These are phyloP conservation scores for Orussus abietinus DNA, from an alignment of 1,140 invertebrate species.

Conservation along the genomic window DNA sequence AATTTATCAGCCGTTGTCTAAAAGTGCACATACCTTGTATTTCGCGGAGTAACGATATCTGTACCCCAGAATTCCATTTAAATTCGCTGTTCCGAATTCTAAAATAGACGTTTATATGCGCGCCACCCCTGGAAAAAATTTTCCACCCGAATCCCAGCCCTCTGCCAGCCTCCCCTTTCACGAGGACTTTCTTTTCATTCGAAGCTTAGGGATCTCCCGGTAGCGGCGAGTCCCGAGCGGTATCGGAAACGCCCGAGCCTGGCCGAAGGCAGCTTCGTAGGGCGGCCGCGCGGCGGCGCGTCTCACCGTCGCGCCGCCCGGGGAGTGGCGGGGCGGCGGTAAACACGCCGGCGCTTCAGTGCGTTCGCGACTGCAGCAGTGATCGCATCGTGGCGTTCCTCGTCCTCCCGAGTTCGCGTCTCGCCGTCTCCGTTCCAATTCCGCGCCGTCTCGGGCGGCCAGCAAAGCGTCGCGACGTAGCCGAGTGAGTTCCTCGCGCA, in stretches of 20 bases:
- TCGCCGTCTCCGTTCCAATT: neutral
- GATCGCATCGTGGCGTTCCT: constrained; percentile 11
- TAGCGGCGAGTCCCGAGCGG: neutral
- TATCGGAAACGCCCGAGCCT: neutral
- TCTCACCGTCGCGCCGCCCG: neutral
- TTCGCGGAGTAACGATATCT: too few species aligned
- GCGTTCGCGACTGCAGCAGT: constrained; percentile 29
- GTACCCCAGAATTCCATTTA: too few species aligned
- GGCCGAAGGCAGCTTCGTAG: neutral
- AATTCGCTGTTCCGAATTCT: too few species aligned
- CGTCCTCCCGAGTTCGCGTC: neutral
- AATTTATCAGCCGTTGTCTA: too few species aligned
- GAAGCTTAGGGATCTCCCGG: neutral
- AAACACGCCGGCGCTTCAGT: constrained; percentile 51
- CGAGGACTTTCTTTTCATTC: too few species aligned
- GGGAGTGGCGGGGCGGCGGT: constrained; percentile 14
- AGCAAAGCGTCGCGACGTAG: constrained; percentile 11
- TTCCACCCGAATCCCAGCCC: too few species aligned
- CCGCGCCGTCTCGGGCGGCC: too few species aligned
- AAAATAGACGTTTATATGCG: too few species aligned
- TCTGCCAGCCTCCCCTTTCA: too few species aligned
- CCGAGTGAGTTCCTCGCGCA: too few species aligned
- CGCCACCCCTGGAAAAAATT: too few species aligned
- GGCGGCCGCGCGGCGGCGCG: neutral
- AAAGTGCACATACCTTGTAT: too few species aligned